Evolutionary conservation across 23 tunicate genomes (phyloP), one percentile per base, ranked within the genome.

Genomic region (Trididemnum clinides): DNA sequence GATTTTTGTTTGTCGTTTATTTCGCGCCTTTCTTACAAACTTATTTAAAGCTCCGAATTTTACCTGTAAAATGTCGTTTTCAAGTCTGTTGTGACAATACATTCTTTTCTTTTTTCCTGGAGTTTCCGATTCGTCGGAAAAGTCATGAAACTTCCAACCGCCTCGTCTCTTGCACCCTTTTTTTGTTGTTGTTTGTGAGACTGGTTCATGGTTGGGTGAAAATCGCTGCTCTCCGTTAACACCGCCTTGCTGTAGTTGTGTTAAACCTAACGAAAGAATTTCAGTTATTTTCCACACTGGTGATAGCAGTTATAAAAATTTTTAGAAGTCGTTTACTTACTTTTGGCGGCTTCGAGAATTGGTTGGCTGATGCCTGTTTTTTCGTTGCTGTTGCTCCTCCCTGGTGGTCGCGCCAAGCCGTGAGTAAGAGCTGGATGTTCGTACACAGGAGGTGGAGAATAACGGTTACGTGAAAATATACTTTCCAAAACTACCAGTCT

Each of bases 131-230:
- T 92, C 97, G 50, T 82, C 88, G 0, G 97, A 92, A 64, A 92
- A 63, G 63, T 92, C 97, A 71, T 92, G 97, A 70, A 92, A 92
- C 57, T 92, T 92, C 97, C 97, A 92, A 4, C 97, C 97, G 21
- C 97, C 82, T 34, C 80, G 80, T 34, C 91, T 64, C 66, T 87
- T 87, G 71, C 84, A 81, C 0, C 72, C 76, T 1, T 83, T 65
- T 5, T 4, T 66, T 29, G 37, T 31, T n/a, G 36, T 32, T 2
- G n/a, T 75, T 3, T 75, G 27, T 19, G 37, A 3, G n/a, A 37
- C 5, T 6, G 3, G 37, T 15, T 28, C 6, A 10, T 4, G 30
- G 37, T 5, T 19, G 22, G 29, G 30, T 15, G 34, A 12, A 30
- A 28, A 7, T 4, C 77, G 28, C 3, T 3, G 20, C 37, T 32